Conservation (phyloP, 1,140 invertebrate genomes). For the Drosophila grimshawi region DNA sequence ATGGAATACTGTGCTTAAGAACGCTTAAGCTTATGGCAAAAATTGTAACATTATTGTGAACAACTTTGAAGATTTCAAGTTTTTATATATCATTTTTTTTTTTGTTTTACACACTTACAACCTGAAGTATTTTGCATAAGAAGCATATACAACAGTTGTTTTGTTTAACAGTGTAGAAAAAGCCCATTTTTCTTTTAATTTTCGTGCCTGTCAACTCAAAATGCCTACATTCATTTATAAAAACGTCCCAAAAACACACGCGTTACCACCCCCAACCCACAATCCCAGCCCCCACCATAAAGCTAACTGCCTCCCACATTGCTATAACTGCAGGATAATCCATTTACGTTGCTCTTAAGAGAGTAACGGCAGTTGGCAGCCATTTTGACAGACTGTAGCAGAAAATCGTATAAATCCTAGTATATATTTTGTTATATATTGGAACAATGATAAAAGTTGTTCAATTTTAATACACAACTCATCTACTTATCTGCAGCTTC, state of each 20-base stretch:
- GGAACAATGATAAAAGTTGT: neutral
- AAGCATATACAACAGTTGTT: neutral
- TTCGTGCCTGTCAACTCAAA: constrained; percentile 84
- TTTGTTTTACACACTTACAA: no score
- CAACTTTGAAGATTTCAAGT: no score
- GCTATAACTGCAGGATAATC: constrained; percentile 63
- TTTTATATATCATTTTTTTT: no score
- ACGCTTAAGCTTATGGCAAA: no score
- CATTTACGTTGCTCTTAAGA: constrained; percentile 72
- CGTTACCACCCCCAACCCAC: constrained; percentile 7
- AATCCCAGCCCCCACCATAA: neutral
- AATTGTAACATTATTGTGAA: no score
- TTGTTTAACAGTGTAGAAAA: constrained; percentile 21
- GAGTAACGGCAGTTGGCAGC: constrained; percentile 52
- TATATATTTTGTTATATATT: neutral
- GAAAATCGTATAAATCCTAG: neutral
- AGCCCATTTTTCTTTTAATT: constrained; percentile 84
- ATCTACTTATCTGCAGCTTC: constrained; percentile 22
- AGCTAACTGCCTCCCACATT: neutral
- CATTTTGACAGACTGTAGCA: constrained; percentile 46
- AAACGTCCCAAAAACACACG: constrained; percentile 67
- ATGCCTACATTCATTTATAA: constrained; percentile 83
- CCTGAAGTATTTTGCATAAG: neutral
- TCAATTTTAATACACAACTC: neutral
- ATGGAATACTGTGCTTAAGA: no score